Base-by-base conservation (phyloP, 2,113 vertebrate genomes). In the Progne subis region DNA sequence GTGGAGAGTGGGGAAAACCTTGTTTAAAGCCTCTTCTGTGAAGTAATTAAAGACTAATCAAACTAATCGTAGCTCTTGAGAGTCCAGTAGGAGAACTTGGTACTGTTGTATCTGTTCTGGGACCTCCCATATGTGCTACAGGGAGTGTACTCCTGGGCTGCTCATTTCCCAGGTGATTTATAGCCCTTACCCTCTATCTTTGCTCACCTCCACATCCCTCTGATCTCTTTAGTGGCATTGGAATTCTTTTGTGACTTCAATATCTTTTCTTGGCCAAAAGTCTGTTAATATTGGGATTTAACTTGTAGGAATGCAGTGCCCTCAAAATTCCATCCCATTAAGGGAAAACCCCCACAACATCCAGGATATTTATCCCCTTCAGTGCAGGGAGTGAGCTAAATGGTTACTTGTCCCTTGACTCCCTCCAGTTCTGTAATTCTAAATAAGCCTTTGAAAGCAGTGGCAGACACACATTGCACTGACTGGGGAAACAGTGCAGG, bases 61-160 rank as follows among this genome's bases (percentile, higher is more conserved):
- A 74, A 18, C 0, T 17, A 25, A 43, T 50, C 14, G 59, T 5
- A 7, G 29, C 4, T 78, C 34, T 43, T 82, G 70, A n/a, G 70
- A 70, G 23, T 17, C 8, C 18, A 21, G 7, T 0, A 60, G 70
- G 41, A 60, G 52, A 55, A 10, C 8, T 11, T 46, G 14, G 5
- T 34, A 1, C 11, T 2, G 0, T 39, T 0, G 2, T 6, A 61
- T 17, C 47, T 39, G 19, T 39, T 37, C 49, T 64, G 67, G 77
- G 57, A 24, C 2, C 25, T 68, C 5, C 18, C 7, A 9, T 11
- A 1, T 0, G 0, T 5, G 1, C 47, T 32, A 1, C 20, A 8
- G 23, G 23, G 9, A 15, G 10, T 4, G 29, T 20, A 14, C 12
- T 18, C 55, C 19, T 63, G 11, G 18, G 68, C 44, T 65, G 21